Base-by-base conservation (phyloP, 2,888 invertebrate genomes). In the Lithosia quadra region DNA sequence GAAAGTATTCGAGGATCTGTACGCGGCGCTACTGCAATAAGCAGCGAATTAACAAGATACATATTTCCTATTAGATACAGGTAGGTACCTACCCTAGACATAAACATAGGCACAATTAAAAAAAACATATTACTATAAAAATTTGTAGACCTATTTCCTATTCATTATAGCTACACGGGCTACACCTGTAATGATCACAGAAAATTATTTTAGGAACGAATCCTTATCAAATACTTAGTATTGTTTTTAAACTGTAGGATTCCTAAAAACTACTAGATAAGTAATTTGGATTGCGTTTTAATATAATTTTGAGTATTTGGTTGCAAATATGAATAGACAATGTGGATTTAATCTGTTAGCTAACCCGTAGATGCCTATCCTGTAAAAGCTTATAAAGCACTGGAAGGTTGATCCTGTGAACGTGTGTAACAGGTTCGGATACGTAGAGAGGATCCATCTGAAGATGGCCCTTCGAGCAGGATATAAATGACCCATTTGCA, bases 111-210 rank as follows among this genome's bases (percentile, higher is more conserved):
- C n/a, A n/a, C n/a, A 9, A 49, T 13, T 39, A 4, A 18, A 18
- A 49, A 49, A 49, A 49, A n/a, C 18, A 2, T 3, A n/a, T n/a
- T n/a, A 49, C 18, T n/a, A n/a, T n/a, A n/a, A 15, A 43, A 43
- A n/a, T n/a, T 43, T 43, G 18, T 43, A 5, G 1, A 43, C 43
- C 18, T 43, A 43, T 43, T 43, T 18, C 5, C 18, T 49, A n/a
- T 0, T 18, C 18, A 43, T 5, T 43, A 18, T 43, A 43, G 1
- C 18, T 49, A 49, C 49, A 49, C n/a, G 49, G n/a, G n/a, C 49
- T 49, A 49, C 18, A 49, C 49, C 49, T n/a, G 49, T 49, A n/a
- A 49, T 49, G 49, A 49, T 49, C 49, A 49, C n/a, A 49, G 49
- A 49, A 49, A 49, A 49, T n/a, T n/a, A 49, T 49, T 18, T n/a